phyloP scores from a whole-genome alignment of 2,113 vertebrate species.

The Brachypteracias leptosomus region DNA sequence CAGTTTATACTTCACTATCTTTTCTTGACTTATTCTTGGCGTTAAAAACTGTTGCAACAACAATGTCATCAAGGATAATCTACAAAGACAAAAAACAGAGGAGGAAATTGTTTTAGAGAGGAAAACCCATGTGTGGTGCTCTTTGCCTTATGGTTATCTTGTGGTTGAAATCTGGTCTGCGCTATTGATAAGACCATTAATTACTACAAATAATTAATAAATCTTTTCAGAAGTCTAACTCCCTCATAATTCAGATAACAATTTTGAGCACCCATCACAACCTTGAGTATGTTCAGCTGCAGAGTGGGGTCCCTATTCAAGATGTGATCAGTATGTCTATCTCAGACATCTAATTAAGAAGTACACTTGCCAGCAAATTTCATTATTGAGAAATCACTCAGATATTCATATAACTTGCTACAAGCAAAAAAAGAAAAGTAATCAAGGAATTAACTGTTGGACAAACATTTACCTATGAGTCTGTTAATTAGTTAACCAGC shows the following conservation, averaged over 20 bases:
- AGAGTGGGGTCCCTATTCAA: not conserved
- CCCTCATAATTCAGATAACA: not conserved
- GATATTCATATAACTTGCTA: not conserved
- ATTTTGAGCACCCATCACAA: not conserved
- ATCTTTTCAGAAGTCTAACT: not conserved
- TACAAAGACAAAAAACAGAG: not conserved
- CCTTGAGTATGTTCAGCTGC: not conserved
- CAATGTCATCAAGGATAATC: not conserved
- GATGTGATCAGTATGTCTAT: not conserved
- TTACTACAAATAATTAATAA: not conserved
- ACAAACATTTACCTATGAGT: constrained; percentile 39
- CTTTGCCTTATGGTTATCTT: not conserved
- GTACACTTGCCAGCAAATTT: not conserved
- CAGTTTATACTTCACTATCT: not conserved
- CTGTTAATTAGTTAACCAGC: not conserved
- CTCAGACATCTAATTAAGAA: not conserved
- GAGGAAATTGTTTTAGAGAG: not conserved
- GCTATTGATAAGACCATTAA: not conserved
- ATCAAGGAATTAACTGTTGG: not conserved
- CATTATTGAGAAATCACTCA: not conserved
- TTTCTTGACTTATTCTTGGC: not conserved
- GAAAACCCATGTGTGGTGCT: not conserved
- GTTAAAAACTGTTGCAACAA: not conserved
- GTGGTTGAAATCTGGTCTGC: not conserved
- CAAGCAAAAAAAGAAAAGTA: not conserved